Evolutionary conservation across 2,113 vertebrate genomes (phyloP).

Genomic region (Poecile atricapillus): DNA sequence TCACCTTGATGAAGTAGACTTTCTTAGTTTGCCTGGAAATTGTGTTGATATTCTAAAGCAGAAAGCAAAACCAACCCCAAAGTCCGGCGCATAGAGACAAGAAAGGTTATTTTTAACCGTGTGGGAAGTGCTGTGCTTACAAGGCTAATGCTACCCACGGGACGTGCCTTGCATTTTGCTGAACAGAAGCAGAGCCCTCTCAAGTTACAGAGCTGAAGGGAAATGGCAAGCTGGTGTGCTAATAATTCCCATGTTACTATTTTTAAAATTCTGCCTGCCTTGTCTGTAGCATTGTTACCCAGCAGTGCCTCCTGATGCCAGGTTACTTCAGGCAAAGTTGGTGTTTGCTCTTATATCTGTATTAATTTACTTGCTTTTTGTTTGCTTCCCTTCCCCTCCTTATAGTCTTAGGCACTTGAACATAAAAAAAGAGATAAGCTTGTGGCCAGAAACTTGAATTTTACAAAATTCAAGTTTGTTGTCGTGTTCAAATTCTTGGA

Average conservation of each 20-base stretch:
- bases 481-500: background rate
- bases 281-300: background rate
- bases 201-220: background rate
- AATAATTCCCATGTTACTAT: conserved; percentile 27
- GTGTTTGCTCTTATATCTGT: background rate
- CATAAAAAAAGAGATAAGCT: background rate
- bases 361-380: background rate
- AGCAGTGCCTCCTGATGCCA: background rate
- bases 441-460: background rate
- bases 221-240: conserved; percentile 28
- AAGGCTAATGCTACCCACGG: background rate
- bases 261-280: conserved; percentile 4
- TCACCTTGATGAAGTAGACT: background rate
- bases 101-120: conserved; percentile 50
- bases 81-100: background rate
- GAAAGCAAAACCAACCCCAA: background rate
- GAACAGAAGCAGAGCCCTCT: background rate
- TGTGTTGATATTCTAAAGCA: background rate
- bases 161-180: conserved; percentile 17
- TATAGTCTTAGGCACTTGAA: background rate
- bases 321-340: conserved; percentile 6
- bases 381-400: background rate
- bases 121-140: conserved; percentile 18
- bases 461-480: background rate
- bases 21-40: background rate